Base-by-base conservation (phyloP, 2,888 invertebrate species). In the Gisinianus flammeolus region DNA sequence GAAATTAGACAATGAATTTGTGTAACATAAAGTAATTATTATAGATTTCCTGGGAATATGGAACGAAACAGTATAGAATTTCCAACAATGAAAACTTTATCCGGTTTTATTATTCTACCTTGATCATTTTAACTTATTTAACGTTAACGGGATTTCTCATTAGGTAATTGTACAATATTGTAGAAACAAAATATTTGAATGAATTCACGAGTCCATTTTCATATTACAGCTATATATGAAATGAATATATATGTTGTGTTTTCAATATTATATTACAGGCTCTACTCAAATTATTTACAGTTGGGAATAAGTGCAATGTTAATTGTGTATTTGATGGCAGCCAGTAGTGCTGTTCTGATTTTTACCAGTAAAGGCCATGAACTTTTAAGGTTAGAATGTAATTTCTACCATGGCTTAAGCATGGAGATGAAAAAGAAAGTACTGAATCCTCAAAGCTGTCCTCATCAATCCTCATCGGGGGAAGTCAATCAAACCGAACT, bases 311-410 rank as follows among this genome's bases (percentile, higher is more conserved):
- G 16, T 54, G 30, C 26, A 30, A 28, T 52, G 26, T 16, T 72
- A 4, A 4, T 71, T 22, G 44, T 64, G n/a, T 28, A 77, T 31
- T 35, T 35, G 12, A n/a, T 54, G 2, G 6, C 24, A 3, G 66
- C 62, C 2, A 64, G 64, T n/a, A n/a, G 44, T 10, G 22, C 67
- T 6, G 52, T 72, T 6, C 72, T 77, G 6, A 30, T 77, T 58
- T 54, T 77, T 22, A 70, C 66, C 16, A 33, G 64, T 62, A 77
- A 77, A 28, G 71, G 77, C 10, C 72, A 77, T 64, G 64, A 64
- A 22, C 56, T 72, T 1, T 28, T 72, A n/a, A 26, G 70, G 22
- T 19, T 77, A 19, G 77, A 77, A 31, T 77, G 77, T 31, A 44
- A 22, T 33, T 22, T 33, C 28, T 70, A 62, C 70, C 16, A 52